Base-by-base conservation (phyloP, 2,113 vertebrate genomes). In the Pluvianellus socialis region DNA sequence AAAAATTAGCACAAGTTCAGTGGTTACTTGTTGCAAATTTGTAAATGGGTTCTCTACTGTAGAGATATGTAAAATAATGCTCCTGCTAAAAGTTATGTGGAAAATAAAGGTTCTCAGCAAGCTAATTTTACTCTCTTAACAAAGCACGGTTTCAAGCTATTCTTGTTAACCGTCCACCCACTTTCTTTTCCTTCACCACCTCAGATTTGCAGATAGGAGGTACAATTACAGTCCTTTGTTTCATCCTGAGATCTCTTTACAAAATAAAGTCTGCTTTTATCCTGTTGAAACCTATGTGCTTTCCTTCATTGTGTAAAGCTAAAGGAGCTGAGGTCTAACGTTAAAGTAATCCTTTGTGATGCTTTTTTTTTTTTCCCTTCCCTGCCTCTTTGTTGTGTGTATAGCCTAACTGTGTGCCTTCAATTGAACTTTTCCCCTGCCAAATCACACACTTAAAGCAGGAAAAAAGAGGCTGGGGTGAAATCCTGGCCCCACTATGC, bases 41-140 rank as follows among this genome's bases (percentile, higher is more conserved):
- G 95, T 96, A 92, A 97, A 97, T 94, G 84, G 92, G 30, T 72
- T 85, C 94, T 86, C 82, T 84, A 77, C 55, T 2, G 11, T 10
- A 40, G 53, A 96, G 75, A 71, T 95, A 96, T 27, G 90, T 97
- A 97, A 98, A 96, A 85, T 82, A 97, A 93, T 94, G 92, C 81
- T 97, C 45, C 76, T 61, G 86, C 92, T 94, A 98, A 93, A 87
- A 92, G 85, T 98, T 96, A 81, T 75, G 62, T 86, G 79, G 90
- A 96, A 96, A 96, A 97, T 84, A 90, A 97, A 97, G 59, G 90
- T 97, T 98, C 97, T 97, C 95, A 97, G 96, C 92, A 91, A 97
- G 97, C 90, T 98, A 98, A 98, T 97, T 98, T 98, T 98, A 97
- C 96, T 95, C 79, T 86, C 30, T 74, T 92, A 97, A 97, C 92